phyloP scores from a whole-genome alignment of 1,140 invertebrate species.

The Psix sp. region DNA sequence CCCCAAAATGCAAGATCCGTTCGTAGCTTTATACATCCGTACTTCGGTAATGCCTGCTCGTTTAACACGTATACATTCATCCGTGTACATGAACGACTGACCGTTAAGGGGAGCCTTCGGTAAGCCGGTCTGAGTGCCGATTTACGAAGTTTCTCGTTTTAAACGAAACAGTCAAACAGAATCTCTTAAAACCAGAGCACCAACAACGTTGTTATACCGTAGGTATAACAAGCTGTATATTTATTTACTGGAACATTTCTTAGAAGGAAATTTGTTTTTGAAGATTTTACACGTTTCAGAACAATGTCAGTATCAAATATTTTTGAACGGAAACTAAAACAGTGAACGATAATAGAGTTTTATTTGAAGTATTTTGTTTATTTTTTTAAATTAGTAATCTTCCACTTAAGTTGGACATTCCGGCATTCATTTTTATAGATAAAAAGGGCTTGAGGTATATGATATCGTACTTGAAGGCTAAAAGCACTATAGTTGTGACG shows the following conservation, averaged over 20 bases:
- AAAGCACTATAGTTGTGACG: slow-evolving; percentile 29
- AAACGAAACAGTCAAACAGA: slow-evolving; percentile 43
- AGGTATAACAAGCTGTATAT: neutral
- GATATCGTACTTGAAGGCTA: slow-evolving; percentile 15
- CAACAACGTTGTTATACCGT: slow-evolving; percentile 18
- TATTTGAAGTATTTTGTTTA: too few relatives aligned
- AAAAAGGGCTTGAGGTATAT: slow-evolving; percentile 17
- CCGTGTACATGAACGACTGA: slow-evolving; percentile 50
- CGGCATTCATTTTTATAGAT: too few relatives aligned
- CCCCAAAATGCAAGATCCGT: slow-evolving; percentile 53
- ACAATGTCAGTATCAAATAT: too few relatives aligned
- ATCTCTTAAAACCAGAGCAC: slow-evolving; percentile 32
- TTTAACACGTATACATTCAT: slow-evolving; percentile 54
- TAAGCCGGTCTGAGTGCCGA: slow-evolving; percentile 57
- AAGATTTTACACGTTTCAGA: too few relatives aligned
- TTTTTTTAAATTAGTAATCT: too few relatives aligned
- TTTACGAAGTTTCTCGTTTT: slow-evolving; percentile 46
- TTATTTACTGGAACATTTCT: neutral
- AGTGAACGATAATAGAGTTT: too few relatives aligned
- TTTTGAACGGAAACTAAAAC: too few relatives aligned
- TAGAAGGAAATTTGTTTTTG: too few relatives aligned
- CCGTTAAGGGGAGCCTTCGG: slow-evolving; percentile 48
- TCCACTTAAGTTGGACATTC: too few relatives aligned
- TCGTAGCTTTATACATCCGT: slow-evolving; percentile 49
- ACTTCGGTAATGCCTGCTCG: slow-evolving; percentile 50